Evolutionary conservation across 2,797 vertebrate genomes (phyloP).

Genomic region (Tragopan temminckii): DNA sequence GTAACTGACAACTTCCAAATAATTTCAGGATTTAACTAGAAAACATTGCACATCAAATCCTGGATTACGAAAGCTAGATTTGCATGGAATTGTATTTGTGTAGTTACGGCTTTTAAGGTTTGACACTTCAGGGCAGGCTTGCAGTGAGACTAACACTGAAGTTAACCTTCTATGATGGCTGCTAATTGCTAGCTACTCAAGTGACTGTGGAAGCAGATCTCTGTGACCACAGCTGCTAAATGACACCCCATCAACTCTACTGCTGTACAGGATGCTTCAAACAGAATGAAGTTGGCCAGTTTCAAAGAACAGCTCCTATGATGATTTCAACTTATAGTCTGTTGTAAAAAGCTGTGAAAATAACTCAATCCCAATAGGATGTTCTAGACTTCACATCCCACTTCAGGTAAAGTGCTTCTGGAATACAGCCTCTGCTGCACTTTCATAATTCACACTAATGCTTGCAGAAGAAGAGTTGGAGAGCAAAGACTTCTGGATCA

Average conservation of each 20-base stretch:
- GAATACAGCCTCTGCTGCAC: not conserved
- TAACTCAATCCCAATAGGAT: not conserved
- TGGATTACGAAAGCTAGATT: not conserved
- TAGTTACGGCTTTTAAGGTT: not conserved
- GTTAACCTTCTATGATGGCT: not conserved
- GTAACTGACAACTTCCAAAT: not conserved
- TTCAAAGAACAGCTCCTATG: not conserved
- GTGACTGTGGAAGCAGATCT: not conserved
- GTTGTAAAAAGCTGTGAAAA: not conserved
- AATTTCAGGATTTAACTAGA: not conserved
- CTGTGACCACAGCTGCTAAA: not conserved
- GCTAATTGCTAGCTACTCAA: not conserved
- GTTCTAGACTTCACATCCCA: not conserved
- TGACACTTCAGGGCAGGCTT: not conserved
- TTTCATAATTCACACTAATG: not conserved
- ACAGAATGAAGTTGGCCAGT: not conserved
- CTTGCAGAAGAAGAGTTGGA: not conserved
- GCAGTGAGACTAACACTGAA: rapidly evolving
- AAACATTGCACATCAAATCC: not conserved
- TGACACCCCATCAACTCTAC: not conserved
- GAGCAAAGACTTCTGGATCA: not conserved
- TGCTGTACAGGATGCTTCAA: not conserved
- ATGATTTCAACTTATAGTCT: not conserved
- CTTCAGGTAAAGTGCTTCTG: not conserved
- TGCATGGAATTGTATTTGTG: not conserved